phyloP scores from a whole-genome alignment of 2,797 vertebrate species.

The Miichthys miiuy region DNA sequence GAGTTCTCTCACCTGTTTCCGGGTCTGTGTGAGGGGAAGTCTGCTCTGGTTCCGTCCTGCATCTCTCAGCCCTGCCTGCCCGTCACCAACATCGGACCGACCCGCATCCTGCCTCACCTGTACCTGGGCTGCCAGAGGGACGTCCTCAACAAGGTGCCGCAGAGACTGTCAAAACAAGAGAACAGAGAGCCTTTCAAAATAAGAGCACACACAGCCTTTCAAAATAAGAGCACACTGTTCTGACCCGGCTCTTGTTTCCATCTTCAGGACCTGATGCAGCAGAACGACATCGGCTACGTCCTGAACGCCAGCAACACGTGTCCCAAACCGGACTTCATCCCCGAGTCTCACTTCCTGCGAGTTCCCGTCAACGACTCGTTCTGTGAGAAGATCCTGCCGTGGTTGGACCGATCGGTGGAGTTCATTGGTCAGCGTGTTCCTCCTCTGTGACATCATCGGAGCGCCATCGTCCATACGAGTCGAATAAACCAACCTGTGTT shows the following conservation, averaged over 20 bases:
- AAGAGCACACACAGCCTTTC: no score
- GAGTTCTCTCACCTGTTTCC: constrained; percentile 94
- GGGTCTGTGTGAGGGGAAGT: constrained; percentile 95
- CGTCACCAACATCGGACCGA: constrained; percentile 90
- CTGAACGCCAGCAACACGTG: constrained; percentile 97
- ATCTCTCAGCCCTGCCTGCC: constrained; percentile 93
- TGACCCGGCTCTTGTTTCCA: neutral
- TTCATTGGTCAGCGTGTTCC: constrained; percentile 91
- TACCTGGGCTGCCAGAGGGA: constrained; percentile 98
- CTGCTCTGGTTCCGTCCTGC: constrained; percentile 89
- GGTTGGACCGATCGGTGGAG: constrained; percentile 95
- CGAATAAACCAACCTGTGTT: neutral
- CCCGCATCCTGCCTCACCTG: constrained; percentile 95
- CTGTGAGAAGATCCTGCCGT: constrained; percentile 97
- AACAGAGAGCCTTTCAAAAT: no score
- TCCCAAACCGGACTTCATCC: constrained; percentile 96
- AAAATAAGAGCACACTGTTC: no score
- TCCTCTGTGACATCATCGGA: no score
- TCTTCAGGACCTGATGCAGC: constrained; percentile 94
- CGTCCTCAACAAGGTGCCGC: constrained; percentile 92
- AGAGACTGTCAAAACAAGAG: no score
- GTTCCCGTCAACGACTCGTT: constrained; percentile 98
- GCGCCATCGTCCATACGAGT: no score
- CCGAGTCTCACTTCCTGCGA: constrained; percentile 93
- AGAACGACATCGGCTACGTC: constrained; percentile 93